Evolutionary conservation across 23 tunicate species (phyloP).

Genomic region (Ciona savignyi): DNA sequence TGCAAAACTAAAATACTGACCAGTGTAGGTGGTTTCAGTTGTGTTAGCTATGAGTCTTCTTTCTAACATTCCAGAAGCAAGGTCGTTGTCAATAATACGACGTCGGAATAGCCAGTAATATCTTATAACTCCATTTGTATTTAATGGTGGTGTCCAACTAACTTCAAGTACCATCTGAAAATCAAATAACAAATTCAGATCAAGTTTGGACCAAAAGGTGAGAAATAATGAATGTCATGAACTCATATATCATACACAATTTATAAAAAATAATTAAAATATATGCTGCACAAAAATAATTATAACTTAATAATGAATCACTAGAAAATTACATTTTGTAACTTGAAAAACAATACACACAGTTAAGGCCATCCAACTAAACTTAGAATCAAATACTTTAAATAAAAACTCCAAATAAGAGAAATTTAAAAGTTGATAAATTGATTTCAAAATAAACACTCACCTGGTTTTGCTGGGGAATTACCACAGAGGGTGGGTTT

Average conservation of each 20-base stretch:
- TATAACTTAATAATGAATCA: too few relatives aligned
- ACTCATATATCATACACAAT: too few relatives aligned
- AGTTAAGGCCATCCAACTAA: too few relatives aligned
- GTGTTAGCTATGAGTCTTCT: conserved; percentile 28
- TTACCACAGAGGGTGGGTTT: conserved; percentile 51
- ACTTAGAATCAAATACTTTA: background rate
- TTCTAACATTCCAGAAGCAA: conserved; percentile 23
- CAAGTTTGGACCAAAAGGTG: too few relatives aligned
- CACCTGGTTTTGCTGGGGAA: conserved; percentile 57
- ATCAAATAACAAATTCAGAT: too few relatives aligned
- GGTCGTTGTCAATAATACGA: conserved; percentile 15
- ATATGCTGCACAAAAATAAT: too few relatives aligned
- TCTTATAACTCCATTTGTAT: conserved; percentile 51
- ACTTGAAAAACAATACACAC: too few relatives aligned
- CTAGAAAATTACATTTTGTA: too few relatives aligned
- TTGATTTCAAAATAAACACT: background rate
- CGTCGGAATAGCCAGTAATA: conserved; percentile 30
- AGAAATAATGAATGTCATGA: too few relatives aligned
- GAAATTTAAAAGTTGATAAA: background rate
- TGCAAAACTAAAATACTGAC: too few relatives aligned
- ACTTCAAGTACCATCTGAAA: conserved; percentile 31
- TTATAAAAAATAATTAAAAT: too few relatives aligned
- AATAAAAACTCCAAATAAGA: too few relatives aligned
- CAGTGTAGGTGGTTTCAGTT: conserved; percentile 26
- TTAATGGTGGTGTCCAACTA: conserved; percentile 52